Conservation (phyloP, 2,888 invertebrate genomes). For the Drosophila cognata region DNA sequence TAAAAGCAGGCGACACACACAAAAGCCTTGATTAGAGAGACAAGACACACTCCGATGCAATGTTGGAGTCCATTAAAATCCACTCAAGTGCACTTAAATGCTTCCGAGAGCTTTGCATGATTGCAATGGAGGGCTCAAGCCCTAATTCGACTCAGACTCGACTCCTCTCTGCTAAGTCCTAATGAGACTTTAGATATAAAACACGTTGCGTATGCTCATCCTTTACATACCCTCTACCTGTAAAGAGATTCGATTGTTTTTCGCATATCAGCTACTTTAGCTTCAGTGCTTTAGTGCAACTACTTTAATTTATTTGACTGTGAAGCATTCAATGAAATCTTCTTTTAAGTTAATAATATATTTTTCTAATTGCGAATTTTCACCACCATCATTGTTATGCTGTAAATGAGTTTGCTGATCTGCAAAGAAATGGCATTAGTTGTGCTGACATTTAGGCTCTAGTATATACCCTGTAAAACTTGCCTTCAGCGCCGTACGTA, state of each 20-base stretch:
- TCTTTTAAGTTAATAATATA: neutral
- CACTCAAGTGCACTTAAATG: constrained; percentile 80
- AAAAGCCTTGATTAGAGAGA: constrained; percentile 73
- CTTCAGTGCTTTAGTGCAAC: neutral
- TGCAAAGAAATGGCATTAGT: constrained; percentile 5
- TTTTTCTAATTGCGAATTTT: neutral
- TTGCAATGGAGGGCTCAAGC: constrained; percentile 23
- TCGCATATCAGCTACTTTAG: neutral
- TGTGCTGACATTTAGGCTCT: neutral
- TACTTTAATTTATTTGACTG: constrained; percentile 7
- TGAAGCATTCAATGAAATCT: neutral
- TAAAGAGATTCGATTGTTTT: neutral
- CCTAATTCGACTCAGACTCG: constrained; percentile 23
- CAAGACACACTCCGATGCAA: constrained; percentile 53
- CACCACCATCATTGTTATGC: constrained; percentile 35
- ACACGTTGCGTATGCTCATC: constrained; percentile 30
- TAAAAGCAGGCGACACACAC: constrained; percentile 32
- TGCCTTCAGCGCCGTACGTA: constrained; percentile 31
- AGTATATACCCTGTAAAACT: neutral
- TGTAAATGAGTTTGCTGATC: constrained; percentile 26
- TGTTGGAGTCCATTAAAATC: constrained; percentile 76
- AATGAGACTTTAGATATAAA: constrained; percentile 50
- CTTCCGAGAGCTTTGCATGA: constrained; percentile 71
- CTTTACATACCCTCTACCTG: constrained; percentile 5
- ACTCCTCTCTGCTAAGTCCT: constrained; percentile 13